Evolutionary conservation across 2,797 vertebrate species (phyloP).

Genomic region (Myripristis murdjan): DNA sequence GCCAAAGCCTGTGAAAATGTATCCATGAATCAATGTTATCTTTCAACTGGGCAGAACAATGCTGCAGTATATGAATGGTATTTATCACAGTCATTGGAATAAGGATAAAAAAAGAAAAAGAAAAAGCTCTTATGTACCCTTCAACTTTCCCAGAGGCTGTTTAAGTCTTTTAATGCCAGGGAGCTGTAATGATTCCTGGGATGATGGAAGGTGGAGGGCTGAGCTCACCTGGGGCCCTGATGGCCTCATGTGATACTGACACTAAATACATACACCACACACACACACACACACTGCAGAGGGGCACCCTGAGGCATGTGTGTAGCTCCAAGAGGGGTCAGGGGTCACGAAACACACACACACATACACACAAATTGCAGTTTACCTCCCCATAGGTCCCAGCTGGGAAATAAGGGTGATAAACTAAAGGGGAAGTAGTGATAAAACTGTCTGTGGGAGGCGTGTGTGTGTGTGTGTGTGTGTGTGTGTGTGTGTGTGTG

Average conservation of each 20-base stretch:
- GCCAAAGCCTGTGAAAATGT: no score
- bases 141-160: conserved; percentile 6
- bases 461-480: conserved; percentile 15
- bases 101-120: neutral
- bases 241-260: conserved; percentile 25
- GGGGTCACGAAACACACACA: neutral
- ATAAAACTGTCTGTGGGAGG: conserved; percentile 44
- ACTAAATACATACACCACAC: conserved; percentile 11
- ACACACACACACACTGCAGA: neutral
- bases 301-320: neutral
- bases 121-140: neutral
- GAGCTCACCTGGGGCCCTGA: conserved; percentile 13
- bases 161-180: conserved; percentile 9
- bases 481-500: conserved; percentile 7
- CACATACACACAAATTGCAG: conserved; percentile 2
- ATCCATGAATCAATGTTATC: neutral
- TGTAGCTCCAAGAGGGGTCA: neutral
- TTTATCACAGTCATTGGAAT: conserved; percentile 9
- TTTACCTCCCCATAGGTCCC: neutral
- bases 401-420: conserved; percentile 13
- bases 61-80: conserved; percentile 10
- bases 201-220: neutral
- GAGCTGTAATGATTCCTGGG: neutral
- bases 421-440: conserved; percentile 52
- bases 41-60: no score